These are phyloP conservation scores for Podiceps cristatus DNA, from an alignment of 2,113 vertebrate genomes.

Conservation along the genomic window DNA sequence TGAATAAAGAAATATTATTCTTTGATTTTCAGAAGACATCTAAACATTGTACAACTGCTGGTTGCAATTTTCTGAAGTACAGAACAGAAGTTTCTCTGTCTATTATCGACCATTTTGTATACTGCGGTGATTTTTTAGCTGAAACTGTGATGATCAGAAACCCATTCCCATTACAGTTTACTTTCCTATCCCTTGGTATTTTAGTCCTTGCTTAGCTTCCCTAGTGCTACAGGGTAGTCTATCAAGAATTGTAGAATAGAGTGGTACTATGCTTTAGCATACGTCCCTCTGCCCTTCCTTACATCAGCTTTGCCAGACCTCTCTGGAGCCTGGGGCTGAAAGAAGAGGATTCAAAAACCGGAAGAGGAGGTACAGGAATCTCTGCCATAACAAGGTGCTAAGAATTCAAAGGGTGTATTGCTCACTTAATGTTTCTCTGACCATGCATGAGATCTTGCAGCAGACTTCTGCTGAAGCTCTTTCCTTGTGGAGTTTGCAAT, in stretches of 20 bases:
- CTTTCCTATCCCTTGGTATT: neutral
- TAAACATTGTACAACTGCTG: neutral
- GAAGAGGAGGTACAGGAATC: neutral
- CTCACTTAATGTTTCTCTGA: neutral
- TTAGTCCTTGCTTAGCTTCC: neutral
- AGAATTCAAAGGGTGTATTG: neutral
- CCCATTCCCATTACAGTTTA: neutral
- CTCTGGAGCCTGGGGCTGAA: neutral
- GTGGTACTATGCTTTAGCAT: neutral
- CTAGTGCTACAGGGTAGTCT: neutral
- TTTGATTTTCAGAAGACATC: neutral
- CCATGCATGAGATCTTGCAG: neutral
- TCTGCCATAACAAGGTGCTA: neutral
- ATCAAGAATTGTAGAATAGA: neutral
- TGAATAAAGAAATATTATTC: neutral
- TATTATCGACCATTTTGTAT: neutral
- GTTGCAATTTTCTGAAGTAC: neutral
- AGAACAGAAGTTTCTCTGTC: neutral
- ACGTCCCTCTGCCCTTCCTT: neutral
- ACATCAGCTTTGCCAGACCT: neutral
- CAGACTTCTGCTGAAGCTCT: neutral
- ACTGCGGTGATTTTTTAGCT: neutral
- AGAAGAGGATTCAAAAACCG: neutral
- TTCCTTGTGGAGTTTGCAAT: neutral
- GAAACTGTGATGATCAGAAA: neutral